Conservation (phyloP, 2,888 invertebrate genomes). For the Ectropis crepuscularia region DNA sequence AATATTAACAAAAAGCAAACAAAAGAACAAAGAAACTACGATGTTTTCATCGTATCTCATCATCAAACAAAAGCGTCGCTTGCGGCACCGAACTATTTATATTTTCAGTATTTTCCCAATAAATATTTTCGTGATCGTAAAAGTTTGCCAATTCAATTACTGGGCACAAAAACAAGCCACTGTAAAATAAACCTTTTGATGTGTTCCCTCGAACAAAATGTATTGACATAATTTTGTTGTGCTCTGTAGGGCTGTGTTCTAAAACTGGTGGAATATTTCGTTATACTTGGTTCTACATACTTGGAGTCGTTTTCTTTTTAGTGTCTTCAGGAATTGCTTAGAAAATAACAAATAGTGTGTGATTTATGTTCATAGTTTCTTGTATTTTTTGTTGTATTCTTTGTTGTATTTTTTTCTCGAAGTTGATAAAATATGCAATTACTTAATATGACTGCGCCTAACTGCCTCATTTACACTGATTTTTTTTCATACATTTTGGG, state of each 20-base stretch:
- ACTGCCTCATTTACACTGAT: too few species aligned
- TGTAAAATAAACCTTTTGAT: conserved; percentile 71
- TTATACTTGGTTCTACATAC: not conserved
- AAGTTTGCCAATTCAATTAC: conserved; percentile 73
- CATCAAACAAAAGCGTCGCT: conserved; percentile 21
- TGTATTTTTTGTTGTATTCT: too few species aligned
- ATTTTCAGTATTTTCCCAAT: conserved; percentile 55
- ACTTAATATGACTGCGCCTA: too few species aligned
- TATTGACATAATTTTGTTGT: conserved; percentile 61
- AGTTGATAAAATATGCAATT: too few species aligned
- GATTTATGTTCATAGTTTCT: too few species aligned
- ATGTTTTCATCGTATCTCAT: conserved; percentile 19
- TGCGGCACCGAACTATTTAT: conserved; percentile 50
- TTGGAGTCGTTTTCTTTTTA: not conserved
- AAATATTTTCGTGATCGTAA: conserved; percentile 66
- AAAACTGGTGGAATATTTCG: conserved; percentile 1
- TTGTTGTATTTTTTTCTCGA: too few species aligned
- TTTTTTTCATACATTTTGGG: too few species aligned
- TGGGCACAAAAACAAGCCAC: conserved; percentile 62
- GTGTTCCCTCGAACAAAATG: conserved; percentile 55
- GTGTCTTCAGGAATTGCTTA: too few species aligned
- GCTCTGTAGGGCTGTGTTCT: conserved; percentile 29
- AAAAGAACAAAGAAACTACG: conserved; percentile 14
- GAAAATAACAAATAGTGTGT: too few species aligned
- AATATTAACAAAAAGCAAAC: conserved; percentile 8